Base-by-base conservation (phyloP, 1,140 invertebrate species). In the Mercenaria mercenaria region DNA sequence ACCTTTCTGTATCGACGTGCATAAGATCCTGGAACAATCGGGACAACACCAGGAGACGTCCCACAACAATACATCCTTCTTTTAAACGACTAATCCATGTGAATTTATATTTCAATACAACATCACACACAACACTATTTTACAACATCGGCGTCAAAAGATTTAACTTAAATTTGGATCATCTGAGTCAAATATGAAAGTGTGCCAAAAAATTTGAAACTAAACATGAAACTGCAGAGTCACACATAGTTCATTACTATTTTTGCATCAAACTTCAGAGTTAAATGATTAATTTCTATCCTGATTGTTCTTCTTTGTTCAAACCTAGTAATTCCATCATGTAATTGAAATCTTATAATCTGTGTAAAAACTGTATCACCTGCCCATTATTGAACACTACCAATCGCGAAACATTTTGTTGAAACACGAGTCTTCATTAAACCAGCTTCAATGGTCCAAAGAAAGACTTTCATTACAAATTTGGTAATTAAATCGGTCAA, bases 401-500 rank as follows among this genome's bases (percentile, higher is more conserved):
- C 32, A 72, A 39, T 39, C 32, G 20, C 67, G 20, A 37, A 72
- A 39, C 34, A 39, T 41, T 72, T 72, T 37, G 67, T n/a, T n/a
- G 67, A 76, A 29, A 34, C 47, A 39, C 29, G 18, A 74, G 34
- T 39, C 15, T 43, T 52, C 10, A 52, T 85, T 52, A 72, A 52
- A 47, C 43, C 83, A 43, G 26, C 26, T 41, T 56, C 83, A 74
- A 8, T 74, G 69, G 83, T 85, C 83, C 83, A 85, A n/a, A 59
- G 69, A 41, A 74, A 26, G 67, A 29, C 13, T 85, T 85, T 76
- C 37, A 85, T 52, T 85, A 85, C 83, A 0, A 26, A 52, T 74
- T 74, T 26, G 32, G 67, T 41, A 85, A 74, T 85, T 85, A 85
- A 85, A 85, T 85, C 69, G 50, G 50, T 74, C 50, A 85, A 85